phyloP scores from a whole-genome alignment of 2,888 invertebrate species.

The Liposcelis brunnea region DNA sequence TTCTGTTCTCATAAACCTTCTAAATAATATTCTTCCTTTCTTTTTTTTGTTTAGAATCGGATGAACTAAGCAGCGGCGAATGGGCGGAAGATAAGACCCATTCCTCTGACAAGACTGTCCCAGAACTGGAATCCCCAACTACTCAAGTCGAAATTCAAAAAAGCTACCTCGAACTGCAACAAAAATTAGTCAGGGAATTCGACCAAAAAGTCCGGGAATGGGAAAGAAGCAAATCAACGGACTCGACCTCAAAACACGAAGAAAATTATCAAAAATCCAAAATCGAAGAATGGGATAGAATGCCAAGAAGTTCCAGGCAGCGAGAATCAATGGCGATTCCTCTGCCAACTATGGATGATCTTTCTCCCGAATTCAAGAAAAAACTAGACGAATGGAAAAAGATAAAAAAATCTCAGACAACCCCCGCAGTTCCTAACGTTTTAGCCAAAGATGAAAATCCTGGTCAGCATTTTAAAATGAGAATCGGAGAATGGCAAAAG shows the following conservation, averaged over 20 bases:
- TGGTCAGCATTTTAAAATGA: slow-evolving; percentile 24
- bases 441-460: slow-evolving; percentile 9
- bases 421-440: slow-evolving; percentile 13
- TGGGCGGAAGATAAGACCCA: slow-evolving; percentile 25
- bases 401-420: slow-evolving; percentile 34
- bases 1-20: too few relatives aligned
- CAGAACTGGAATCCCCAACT: slow-evolving; percentile 16
- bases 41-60: slow-evolving; percentile 17
- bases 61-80: slow-evolving; percentile 27
- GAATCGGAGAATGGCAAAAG: slow-evolving; percentile 41
- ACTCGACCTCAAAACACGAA: not conserved
- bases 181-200: slow-evolving; percentile 55
- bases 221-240: slow-evolving; percentile 27
- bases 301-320: slow-evolving; percentile 14
- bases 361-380: slow-evolving; percentile 64
- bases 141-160: slow-evolving; percentile 48
- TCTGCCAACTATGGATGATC: slow-evolving; percentile 24
- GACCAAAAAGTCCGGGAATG: slow-evolving; percentile 51
- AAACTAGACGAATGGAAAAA: slow-evolving; percentile 78
- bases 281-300: slow-evolving; percentile 34
- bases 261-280: slow-evolving; percentile 21
- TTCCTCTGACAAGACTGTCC: not conserved
- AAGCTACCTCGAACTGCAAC: slow-evolving; percentile 53
- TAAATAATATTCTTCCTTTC: not conserved
- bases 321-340: slow-evolving; percentile 5